Conservation (phyloP, 2,888 invertebrate genomes). For the Portevinia maculata region DNA sequence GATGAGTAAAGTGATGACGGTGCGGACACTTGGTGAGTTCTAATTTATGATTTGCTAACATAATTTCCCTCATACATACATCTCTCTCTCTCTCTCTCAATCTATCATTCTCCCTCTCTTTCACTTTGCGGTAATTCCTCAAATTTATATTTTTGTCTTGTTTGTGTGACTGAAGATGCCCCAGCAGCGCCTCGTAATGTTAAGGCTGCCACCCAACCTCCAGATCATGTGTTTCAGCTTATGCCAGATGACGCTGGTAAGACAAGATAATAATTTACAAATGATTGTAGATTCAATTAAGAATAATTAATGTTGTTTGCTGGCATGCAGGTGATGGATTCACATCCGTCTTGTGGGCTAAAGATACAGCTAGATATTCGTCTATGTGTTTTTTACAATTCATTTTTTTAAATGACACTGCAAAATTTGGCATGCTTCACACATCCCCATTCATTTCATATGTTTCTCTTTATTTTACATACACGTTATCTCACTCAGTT, state of each 20-base stretch:
- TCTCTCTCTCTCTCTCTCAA: conserved; percentile 41
- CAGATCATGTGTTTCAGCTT: conserved; percentile 86
- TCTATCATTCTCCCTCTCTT: too few relatives aligned
- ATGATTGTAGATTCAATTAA: conserved; percentile 60
- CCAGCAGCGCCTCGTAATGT: conserved; percentile 83
- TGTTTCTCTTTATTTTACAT: conserved; percentile 46
- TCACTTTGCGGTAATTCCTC: conserved; percentile 3
- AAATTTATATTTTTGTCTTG: conserved; percentile 27
- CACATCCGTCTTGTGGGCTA: conserved; percentile 14
- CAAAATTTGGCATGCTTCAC: conserved; percentile 51
- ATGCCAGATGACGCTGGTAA: conserved; percentile 89
- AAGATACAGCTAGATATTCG: conserved; percentile 1
- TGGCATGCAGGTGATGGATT: conserved; percentile 17
- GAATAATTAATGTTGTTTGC: conserved; percentile 38
- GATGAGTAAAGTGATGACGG: conserved; percentile 96
- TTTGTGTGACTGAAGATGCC: conserved; percentile 79
- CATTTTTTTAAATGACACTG: conserved; percentile 53
- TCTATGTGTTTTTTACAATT: conserved; percentile 49
- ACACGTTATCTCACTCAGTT: conserved; percentile 7
- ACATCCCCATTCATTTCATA: conserved; percentile 42
- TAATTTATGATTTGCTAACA: conserved; percentile 14
- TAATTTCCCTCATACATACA: conserved; percentile 58
- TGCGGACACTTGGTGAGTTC: conserved; percentile 92
- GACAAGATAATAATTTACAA: conserved; percentile 75
- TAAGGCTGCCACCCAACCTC: conserved; percentile 86